These are phyloP conservation scores for Pedicia rivosa DNA, from an alignment of 2,888 invertebrate genomes.

Conservation along the genomic window DNA sequence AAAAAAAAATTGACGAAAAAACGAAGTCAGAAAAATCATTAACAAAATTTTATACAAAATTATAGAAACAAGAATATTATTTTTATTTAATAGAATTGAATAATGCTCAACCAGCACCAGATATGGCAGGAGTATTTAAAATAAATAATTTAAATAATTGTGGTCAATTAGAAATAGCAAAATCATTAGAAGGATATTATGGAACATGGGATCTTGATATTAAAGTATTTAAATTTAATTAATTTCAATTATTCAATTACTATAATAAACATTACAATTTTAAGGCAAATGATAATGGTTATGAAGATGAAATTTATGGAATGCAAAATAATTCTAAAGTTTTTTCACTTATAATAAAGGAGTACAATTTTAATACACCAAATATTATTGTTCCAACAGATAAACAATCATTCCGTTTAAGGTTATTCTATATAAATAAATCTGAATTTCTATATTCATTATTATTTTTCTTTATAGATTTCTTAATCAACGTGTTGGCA, in stretches of 20 bases:
- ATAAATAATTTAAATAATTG: conserved; percentile 23
- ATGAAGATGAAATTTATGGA: conserved; percentile 16
- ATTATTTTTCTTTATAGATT: conserved; percentile 7
- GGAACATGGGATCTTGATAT: conserved; percentile 38
- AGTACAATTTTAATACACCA: conserved; percentile 42
- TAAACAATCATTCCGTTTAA: conserved; percentile 27
- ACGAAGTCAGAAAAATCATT: not conserved
- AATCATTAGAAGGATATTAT: conserved; percentile 36
- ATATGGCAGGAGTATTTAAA: no score
- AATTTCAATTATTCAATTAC: not conserved
- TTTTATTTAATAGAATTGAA: no score
- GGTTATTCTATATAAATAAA: conserved; percentile 24
- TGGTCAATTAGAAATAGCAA: conserved; percentile 31
- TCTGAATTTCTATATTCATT: not conserved
- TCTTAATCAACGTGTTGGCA: conserved; percentile 12
- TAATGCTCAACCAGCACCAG: no score
- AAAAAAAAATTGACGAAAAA: no score
- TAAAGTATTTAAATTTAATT: conserved; percentile 12
- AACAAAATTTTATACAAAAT: no score
- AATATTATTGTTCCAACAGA: conserved; percentile 34
- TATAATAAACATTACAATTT: not conserved
- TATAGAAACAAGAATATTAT: no score
- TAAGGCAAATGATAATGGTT: conserved; percentile 40
- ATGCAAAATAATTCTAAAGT: conserved; percentile 26
- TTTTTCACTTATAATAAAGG: conserved; percentile 34